Percentiles rank a stretch among this genome's conserved stretches.
Conservation (phyloP, 2,888 invertebrate species). For the Hemistola chrysoprasaria region DNA sequence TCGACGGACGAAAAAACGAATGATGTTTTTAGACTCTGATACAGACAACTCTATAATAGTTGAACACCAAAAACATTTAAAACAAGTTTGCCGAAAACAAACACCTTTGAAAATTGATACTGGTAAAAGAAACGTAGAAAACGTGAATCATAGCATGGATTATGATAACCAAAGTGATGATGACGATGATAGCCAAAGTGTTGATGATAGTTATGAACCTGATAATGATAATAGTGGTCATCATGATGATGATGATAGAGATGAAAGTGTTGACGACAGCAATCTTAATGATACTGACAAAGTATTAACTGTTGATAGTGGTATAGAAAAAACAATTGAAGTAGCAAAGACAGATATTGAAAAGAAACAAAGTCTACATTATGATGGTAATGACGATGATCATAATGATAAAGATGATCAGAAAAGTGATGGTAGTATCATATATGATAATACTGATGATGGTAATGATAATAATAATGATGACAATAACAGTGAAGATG, state of each 20-base stretch:
- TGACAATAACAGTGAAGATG: conserved; percentile 31
- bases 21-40: conserved; percentile 63
- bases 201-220: conserved; percentile 9
- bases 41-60: conserved; percentile 68
- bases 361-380: conserved; percentile 10
- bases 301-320: neutral
- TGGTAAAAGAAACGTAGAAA: no score
- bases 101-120: conserved; percentile 58
- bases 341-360: neutral
- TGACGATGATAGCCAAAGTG: conserved; percentile 10
- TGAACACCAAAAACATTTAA: conserved; percentile 57
- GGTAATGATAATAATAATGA: conserved; percentile 19
- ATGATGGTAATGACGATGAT: conserved; percentile 20
- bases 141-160: conserved; percentile 13
- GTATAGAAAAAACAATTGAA: neutral
- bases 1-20: conserved; percentile 59
- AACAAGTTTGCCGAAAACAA: conserved; percentile 57
- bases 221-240: conserved; percentile 10
- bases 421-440: neutral
- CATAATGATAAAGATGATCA: conserved; percentile 4
- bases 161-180: conserved; percentile 10
- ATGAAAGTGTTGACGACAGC: conserved; percentile 14
- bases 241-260: conserved; percentile 15
- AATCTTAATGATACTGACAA: no score
- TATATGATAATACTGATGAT: conserved; percentile 6